Evolutionary conservation across 2,888 invertebrate genomes (phyloP), one percentile per base, ranked within the genome.

Genomic region (Cecidostiba fungosa): DNA sequence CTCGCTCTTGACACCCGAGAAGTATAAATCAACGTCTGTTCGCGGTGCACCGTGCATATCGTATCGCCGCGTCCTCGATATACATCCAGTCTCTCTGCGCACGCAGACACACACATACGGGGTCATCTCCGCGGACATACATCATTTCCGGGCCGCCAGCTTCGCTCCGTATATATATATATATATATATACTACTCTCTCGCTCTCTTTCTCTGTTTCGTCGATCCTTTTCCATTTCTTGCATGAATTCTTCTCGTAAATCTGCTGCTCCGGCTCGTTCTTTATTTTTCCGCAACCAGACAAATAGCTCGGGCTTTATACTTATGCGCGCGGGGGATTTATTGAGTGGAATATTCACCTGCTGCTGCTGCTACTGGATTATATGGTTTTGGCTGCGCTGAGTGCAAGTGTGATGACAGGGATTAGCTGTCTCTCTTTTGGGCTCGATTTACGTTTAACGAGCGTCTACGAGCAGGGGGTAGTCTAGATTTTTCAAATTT

Each of bases 21-120:
- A 82, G 77, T 89, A 90, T 91, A 90, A 91, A 91, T 91, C 91
- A 91, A 90, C 88, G 91, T 91, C 91, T 85, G 89, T 89, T 88
- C 89, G 82, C 85, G 89, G 88, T 88, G 88, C 87, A 88, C 82
- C 81, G 86, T 87, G 88, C 89, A 89, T 90, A 90, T 89, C 90
- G 87, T 88, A 89, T 87, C 86, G 87, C 86, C 47, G 39, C 78
- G 36, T 82, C 76, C 74, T 82, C 81, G 81, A 32, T 74, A 66
- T 62, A 82, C 26, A 43, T 23, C 29, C 70, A 32, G 70, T 14
- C 32, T 36, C 36, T 36, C 43, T 43, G 12, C 12, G 10, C 43
- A 12, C 12, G 12, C 43, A 2, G 12, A 43, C 43, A 12, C 12
- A 43, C 43, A 43, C 43, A 36, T 59, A 47, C 23, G 66, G 88